A percentile compares a stretch with the other conserved stretches of the same genome.
phyloP scores from a whole-genome alignment of 2,797 vertebrate genomes.

The Micrastur ruficollis region DNA sequence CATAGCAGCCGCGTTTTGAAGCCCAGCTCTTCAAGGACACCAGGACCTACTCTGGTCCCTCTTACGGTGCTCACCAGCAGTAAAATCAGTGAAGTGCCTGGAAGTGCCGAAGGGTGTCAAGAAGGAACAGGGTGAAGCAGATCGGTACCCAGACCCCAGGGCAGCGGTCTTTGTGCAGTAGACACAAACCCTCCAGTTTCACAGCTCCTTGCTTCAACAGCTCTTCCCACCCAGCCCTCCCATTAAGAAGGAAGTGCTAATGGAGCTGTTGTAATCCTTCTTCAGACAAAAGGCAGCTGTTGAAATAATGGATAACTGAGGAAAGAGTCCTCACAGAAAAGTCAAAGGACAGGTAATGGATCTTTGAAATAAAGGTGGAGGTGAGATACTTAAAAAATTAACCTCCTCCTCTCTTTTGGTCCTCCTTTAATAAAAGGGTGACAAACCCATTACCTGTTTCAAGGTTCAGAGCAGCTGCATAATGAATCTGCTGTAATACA shows the following conservation, averaged over 20 bases:
- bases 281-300: neutral
- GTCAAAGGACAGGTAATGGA: neutral
- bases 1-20: neutral
- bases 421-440: slow-evolving; percentile 7
- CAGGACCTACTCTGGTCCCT: neutral
- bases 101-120: neutral
- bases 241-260: slow-evolving; percentile 14
- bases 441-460: slow-evolving; percentile 21
- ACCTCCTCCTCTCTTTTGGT: neutral
- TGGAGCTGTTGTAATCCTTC: neutral
- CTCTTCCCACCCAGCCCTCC: neutral
- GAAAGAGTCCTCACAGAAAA: neutral
- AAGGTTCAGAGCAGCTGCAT: slow-evolving; percentile 10
- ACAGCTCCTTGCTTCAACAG: neutral
- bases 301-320: neutral
- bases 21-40: neutral
- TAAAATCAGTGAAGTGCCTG: neutral
- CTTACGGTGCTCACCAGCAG: neutral
- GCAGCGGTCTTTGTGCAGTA: neutral
- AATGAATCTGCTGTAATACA: neutral
- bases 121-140: neutral
- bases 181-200: neutral
- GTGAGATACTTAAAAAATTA: slow-evolving; percentile 8
- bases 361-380: neutral
- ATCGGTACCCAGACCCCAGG: neutral